Evolutionary conservation across 1,140 invertebrate genomes (phyloP).

Genomic region (Cyrtorhinus lividipennis): DNA sequence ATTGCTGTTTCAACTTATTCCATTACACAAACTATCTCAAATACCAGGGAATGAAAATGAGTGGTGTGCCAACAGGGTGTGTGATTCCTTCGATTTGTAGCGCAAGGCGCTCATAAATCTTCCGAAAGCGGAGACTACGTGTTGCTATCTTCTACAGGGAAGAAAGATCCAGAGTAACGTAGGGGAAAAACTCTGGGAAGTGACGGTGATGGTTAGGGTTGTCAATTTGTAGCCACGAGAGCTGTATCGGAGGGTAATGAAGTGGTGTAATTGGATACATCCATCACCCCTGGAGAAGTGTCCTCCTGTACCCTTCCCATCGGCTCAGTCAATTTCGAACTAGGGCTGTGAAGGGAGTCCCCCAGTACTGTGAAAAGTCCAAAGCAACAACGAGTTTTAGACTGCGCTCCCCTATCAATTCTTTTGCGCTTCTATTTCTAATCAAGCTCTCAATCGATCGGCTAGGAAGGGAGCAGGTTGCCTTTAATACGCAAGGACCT

Average conservation of each 20-base stretch:
- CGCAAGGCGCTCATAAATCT: background rate
- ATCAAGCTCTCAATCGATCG: background rate
- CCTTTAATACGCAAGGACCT: background rate
- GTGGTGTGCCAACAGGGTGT: too few relatives aligned
- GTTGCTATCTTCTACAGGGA: background rate
- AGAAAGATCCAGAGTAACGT: conserved; percentile 5
- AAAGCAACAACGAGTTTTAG: background rate
- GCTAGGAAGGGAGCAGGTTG: background rate
- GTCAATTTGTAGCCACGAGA: conserved; percentile 1
- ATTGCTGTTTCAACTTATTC: background rate
- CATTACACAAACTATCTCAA: background rate
- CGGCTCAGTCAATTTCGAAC: background rate
- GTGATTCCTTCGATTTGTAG: background rate
- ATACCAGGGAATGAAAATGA: background rate
- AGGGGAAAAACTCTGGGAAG: conserved; percentile 2
- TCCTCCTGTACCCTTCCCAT: background rate
- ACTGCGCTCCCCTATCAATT: background rate
- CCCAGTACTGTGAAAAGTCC: background rate
- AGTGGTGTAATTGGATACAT: conserved; percentile 6
- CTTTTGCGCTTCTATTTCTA: background rate
- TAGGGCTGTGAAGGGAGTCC: background rate
- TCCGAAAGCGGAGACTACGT: background rate
- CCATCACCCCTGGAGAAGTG: conserved; percentile 3
- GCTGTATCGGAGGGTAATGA: conserved; percentile 5
- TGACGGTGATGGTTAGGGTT: conserved; percentile 6